Base-by-base conservation (phyloP, 2,888 invertebrate species). In the Mellilla xanthometata region DNA sequence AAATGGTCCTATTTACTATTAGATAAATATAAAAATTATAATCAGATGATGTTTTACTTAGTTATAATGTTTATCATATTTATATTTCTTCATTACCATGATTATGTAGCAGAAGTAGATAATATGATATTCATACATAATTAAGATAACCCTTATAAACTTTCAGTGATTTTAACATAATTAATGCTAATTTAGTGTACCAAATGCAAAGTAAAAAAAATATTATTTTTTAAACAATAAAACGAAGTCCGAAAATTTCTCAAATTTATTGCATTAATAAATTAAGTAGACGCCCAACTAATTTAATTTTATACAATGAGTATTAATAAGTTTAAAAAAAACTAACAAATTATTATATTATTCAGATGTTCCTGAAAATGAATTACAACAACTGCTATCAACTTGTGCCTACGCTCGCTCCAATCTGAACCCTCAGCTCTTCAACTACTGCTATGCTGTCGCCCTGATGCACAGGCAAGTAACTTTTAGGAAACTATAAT, bases 361-460 rank as follows among this genome's bases (percentile, higher is more conserved):
- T 51, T 7, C 55, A 88, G 88, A 38, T 58, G 83, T 89, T 2
- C 85, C 88, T 2, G 68, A 76, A 54, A 72, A 81, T 42, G 56
- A 87, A 42, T 79, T 92, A 8, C 92, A 94, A 10, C 92, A 93
- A 19, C 92, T 96, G 39, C 76, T 94, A 12, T 93, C 95, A 0
- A 91, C 93, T 9, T 92, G 94, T 31, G 93, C 93, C 5, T 96
- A 90, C 64, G 91, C 93, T 30, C 91, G 95, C 46, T 94, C 94
- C 58, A 92, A 94, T 26, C 81, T 96, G 6, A 97, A 97, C 77
- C 93, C 96, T 0, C 93, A 94, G 56, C 77, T 97, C 54, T 97
- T 95, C 81, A 94, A 95, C 75, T 96, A 96, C 72, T 92, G 93
- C 29, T 91, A 93, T 27, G 93, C 95, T 0, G 95, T 96, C 4